A percentile compares a stretch with the other conserved stretches of the same genome.
These are phyloP conservation scores for Drosophila nr. perissopoda DNA, from an alignment of 2,888 invertebrate species.

Conservation along the genomic window DNA sequence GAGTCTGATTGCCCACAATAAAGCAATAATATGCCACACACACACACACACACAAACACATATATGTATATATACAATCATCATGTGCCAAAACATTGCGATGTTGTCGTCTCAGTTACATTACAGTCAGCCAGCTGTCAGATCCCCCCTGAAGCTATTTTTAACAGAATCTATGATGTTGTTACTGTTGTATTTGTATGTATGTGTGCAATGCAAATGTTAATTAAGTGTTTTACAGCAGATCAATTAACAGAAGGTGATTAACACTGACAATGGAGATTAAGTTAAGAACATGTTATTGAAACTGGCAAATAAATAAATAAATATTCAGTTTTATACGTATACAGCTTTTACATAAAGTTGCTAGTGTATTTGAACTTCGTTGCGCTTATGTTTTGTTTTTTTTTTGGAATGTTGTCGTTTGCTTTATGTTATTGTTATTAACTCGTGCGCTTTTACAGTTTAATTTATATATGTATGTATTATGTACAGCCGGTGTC, in stretches of 20 bases:
- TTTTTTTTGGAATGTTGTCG: conserved; percentile 9
- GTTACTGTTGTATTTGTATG: neutral
- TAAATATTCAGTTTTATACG: neutral
- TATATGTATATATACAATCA: conserved; percentile 3
- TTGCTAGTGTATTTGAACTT: neutral
- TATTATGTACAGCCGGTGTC: conserved; percentile 13
- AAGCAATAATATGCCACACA: conserved; percentile 8
- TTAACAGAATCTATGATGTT: conserved; percentile 3
- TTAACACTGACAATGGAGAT: neutral
- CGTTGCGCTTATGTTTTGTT: neutral
- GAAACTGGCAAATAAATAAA: neutral
- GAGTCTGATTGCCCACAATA: conserved; percentile 41
- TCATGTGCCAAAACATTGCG: conserved; percentile 32
- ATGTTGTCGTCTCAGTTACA: conserved; percentile 47
- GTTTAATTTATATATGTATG: conserved; percentile 27
- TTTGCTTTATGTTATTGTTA: conserved; percentile 39
- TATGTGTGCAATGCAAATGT: neutral
- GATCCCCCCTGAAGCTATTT: conserved; percentile 14
- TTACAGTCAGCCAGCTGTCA: conserved; percentile 30
- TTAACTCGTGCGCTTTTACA: conserved; percentile 39
- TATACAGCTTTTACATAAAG: neutral
- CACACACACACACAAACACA: neutral
- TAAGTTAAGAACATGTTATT: neutral
- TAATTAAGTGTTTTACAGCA: neutral
- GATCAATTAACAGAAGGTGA: neutral